These are phyloP conservation scores for Nerophis ophidion DNA, from an alignment of 2,113 vertebrate species.

Conservation along the genomic window DNA sequence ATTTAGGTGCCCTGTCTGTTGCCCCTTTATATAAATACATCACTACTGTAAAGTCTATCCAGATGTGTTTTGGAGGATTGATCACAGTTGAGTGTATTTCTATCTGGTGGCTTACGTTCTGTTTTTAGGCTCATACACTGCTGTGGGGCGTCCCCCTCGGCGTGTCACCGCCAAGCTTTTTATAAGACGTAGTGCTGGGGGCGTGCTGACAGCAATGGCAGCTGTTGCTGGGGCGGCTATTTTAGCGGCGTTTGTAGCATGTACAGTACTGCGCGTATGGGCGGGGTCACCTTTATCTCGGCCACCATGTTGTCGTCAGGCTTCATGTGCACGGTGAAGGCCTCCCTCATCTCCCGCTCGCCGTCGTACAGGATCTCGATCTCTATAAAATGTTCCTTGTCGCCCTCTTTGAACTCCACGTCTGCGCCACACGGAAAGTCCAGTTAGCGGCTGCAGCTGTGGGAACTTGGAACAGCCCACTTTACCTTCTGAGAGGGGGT, in stretches of 20 bases:
- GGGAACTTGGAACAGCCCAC: not conserved
- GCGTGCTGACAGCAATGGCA: slow-evolving; percentile 70
- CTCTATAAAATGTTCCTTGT: slow-evolving; percentile 77
- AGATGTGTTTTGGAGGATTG: not conserved
- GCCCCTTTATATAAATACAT: not conserved
- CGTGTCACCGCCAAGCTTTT: slow-evolving; percentile 64
- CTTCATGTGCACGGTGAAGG: slow-evolving; percentile 80
- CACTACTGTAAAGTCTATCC: not conserved
- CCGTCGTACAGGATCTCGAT: slow-evolving; percentile 79
- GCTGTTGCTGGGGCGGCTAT: slow-evolving; percentile 67
- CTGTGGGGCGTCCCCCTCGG: slow-evolving; percentile 54
- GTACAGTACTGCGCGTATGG: slow-evolving; percentile 29
- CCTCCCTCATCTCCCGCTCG: slow-evolving; percentile 80
- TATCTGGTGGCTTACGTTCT: slow-evolving; percentile 38
- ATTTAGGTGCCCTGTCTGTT: not conserved
- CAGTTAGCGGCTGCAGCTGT: slow-evolving; percentile 1
- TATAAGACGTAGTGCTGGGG: slow-evolving; percentile 57
- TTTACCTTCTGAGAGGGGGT: slow-evolving; percentile 79
- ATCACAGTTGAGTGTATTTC: slow-evolving; percentile 25
- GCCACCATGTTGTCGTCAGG: slow-evolving; percentile 83
- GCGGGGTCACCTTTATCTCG: slow-evolving; percentile 74
- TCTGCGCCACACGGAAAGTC: slow-evolving; percentile 54
- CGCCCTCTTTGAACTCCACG: slow-evolving; percentile 78
- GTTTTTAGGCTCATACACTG: slow-evolving; percentile 63
- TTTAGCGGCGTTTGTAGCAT: slow-evolving; percentile 59